phyloP scores from a whole-genome alignment of 2,888 invertebrate species.

The Ennomos erosarius region DNA sequence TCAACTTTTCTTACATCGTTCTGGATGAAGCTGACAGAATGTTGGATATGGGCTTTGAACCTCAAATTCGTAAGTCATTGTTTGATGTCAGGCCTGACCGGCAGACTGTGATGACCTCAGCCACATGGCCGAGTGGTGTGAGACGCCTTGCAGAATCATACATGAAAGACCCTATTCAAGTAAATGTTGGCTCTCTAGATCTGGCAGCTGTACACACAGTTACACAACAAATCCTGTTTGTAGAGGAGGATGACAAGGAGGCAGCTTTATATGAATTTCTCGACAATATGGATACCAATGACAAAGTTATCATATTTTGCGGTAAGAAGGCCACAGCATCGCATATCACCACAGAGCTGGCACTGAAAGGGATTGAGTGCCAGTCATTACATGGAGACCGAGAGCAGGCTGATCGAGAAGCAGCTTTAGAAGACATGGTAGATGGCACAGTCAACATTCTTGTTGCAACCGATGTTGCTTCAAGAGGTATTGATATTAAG shows the following conservation, averaged over 20 bases:
- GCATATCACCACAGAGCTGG: slow-evolving; percentile 92
- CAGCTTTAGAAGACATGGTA: slow-evolving; percentile 93
- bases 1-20: slow-evolving; percentile 93
- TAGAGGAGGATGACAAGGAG: slow-evolving; percentile 89
- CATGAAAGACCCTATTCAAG: slow-evolving; percentile 95
- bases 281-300: slow-evolving; percentile 87
- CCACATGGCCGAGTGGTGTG: slow-evolving; percentile 97
- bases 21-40: slow-evolving; percentile 97
- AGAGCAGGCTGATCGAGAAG: slow-evolving; percentile 91
- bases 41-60: slow-evolving; percentile 95
- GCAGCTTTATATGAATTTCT: slow-evolving; percentile 89
- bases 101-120: slow-evolving; percentile 98
- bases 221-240: slow-evolving; percentile 90
- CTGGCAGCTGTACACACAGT: slow-evolving; percentile 96
- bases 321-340: slow-evolving; percentile 94
- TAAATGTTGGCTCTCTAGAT: slow-evolving; percentile 95
- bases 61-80: slow-evolving; percentile 93
- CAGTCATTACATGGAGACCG: slow-evolving; percentile 96
- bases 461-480: slow-evolving; percentile 97
- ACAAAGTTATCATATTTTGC: slow-evolving; percentile 96
- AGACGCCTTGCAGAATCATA: slow-evolving; percentile 93
- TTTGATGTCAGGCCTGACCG: slow-evolving; percentile 93
- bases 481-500: slow-evolving; percentile 96
- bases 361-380: slow-evolving; percentile 87
- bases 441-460: slow-evolving; percentile 92